A percentile compares a stretch with the other conserved stretches of the same genome.
Evolutionary conservation across 2,888 invertebrate species (phyloP).

Genomic region (Thyatira batis): DNA sequence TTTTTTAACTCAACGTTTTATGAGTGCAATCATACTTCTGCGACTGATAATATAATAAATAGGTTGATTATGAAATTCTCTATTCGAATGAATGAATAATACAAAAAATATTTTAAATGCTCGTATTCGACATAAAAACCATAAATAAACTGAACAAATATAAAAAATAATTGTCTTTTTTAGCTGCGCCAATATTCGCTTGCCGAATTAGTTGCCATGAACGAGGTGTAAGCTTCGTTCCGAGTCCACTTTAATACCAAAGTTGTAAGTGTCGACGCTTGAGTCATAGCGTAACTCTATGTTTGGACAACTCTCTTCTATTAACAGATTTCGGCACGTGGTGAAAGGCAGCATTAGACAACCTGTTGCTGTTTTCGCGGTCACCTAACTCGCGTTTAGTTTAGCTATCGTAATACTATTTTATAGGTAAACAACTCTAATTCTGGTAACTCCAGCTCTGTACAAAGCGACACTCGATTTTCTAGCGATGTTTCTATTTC

Average conservation of each 20-base stretch:
- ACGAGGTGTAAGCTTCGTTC: slow-evolving; percentile 66
- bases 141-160: neutral
- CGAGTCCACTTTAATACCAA: slow-evolving; percentile 49
- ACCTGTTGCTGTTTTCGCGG: slow-evolving; percentile 28
- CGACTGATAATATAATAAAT: neutral
- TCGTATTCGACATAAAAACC: too few relatives aligned
- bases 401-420: slow-evolving; percentile 43
- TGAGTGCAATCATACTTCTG: neutral
- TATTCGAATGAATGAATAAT: neutral
- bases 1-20: neutral
- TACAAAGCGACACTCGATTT: neutral
- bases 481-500: neutral
- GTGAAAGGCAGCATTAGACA: slow-evolving; percentile 31
- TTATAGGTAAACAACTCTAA: slow-evolving; percentile 33
- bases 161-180: slow-evolving; percentile 61
- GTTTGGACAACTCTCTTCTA: slow-evolving; percentile 54
- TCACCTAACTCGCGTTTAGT: slow-evolving; percentile 47
- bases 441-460: slow-evolving; percentile 4
- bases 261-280: slow-evolving; percentile 70
- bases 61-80: too few relatives aligned
- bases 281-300: slow-evolving; percentile 48
- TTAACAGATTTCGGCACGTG: slow-evolving; percentile 54
- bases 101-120: neutral
- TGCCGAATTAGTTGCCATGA: slow-evolving; percentile 73
- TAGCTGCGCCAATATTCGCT: slow-evolving; percentile 78